These are phyloP conservation scores for Spondyliosoma cantharus DNA, from an alignment of 2,797 vertebrate species.

Conservation along the genomic window DNA sequence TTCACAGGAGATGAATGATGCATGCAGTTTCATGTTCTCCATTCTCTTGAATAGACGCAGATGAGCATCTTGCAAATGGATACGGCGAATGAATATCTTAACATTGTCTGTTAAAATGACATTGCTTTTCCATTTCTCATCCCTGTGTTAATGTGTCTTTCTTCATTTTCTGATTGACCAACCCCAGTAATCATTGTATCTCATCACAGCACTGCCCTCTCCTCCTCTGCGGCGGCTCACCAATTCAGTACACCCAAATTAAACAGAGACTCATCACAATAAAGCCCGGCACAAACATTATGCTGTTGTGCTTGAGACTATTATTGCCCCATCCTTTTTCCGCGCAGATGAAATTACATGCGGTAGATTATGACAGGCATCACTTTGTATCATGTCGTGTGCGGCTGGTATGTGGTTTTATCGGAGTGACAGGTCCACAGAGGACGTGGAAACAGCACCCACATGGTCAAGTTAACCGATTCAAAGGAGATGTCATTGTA, in stretches of 20 bases:
- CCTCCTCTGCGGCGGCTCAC: conserved; percentile 64
- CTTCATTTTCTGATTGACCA: conserved; percentile 86
- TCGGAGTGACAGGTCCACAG: conserved; percentile 54
- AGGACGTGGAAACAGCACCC: conserved; percentile 56
- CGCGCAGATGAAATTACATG: conserved; percentile 71
- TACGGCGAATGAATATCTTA: conserved; percentile 63
- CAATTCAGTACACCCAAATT: conserved; percentile 79
- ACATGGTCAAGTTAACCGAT: conserved; percentile 72
- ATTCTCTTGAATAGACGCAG: conserved; percentile 38
- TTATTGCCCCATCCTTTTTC: conserved; percentile 74
- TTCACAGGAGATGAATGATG: conserved; percentile 46
- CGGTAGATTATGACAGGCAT: conserved; percentile 71
- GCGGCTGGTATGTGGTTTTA: conserved; percentile 62
- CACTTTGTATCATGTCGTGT: conserved; percentile 69
- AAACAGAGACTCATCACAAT: conserved; percentile 84
- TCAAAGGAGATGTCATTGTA: conserved; percentile 74
- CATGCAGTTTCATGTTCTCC: conserved; percentile 34
- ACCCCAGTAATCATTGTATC: conserved; percentile 81
- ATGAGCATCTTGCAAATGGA: conserved; percentile 53
- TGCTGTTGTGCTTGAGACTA: conserved; percentile 74
- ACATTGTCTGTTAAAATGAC: conserved; percentile 72
- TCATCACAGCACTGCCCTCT: conserved; percentile 79
- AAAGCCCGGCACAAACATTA: conserved; percentile 79
- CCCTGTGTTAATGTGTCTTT: conserved; percentile 81
- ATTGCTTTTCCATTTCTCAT: conserved; percentile 79